Base-by-base conservation (phyloP, 1,140 invertebrate species). In the Adelges cooleyi region DNA sequence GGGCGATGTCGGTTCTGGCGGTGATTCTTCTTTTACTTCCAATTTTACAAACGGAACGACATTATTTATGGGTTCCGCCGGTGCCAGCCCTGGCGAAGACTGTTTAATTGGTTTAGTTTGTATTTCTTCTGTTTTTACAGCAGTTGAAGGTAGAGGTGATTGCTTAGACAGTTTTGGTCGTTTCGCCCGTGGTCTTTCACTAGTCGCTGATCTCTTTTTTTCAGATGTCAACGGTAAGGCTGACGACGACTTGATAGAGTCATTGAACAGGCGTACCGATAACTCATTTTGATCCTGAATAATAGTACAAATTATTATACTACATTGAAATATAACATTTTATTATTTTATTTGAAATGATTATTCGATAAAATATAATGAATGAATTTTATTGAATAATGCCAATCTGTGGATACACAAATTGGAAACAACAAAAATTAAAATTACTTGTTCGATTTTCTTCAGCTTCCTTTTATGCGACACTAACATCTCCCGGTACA, bases 401-500 rank as follows among this genome's bases (percentile, higher is more conserved):
- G n/a, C n/a, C n/a, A n/a, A n/a, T n/a, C n/a, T n/a, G n/a, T n/a
- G n/a, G n/a, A n/a, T n/a, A n/a, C n/a, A n/a, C n/a, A n/a, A n/a
- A n/a, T n/a, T n/a, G n/a, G n/a, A n/a, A n/a, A n/a, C n/a, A n/a
- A n/a, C n/a, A n/a, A n/a, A n/a, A n/a, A n/a, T n/a, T n/a, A n/a
- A n/a, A n/a, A n/a, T 71, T 73, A 81, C 80, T 72, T 82, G 42
- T 62, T 62, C 80, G 59, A 76, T 74, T 38, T 80, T 77, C 11
- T 80, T 69, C 76, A 82, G 79, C 69, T 81, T 74, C 67, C 79
- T 79, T 68, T 82, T 83, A 71, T 89, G 86, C 33, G 79, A 77
- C 3, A 77, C 74, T 23, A 90, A 71, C 77, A 89, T 81, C 42
- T 80, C 75, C 59, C 77, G 77, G 69, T 87, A 88, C 27, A 79